Evolutionary conservation across 1,140 invertebrate species (phyloP), one percentile per base, ranked within the genome.

Genomic region (Ericerus pela): DNA sequence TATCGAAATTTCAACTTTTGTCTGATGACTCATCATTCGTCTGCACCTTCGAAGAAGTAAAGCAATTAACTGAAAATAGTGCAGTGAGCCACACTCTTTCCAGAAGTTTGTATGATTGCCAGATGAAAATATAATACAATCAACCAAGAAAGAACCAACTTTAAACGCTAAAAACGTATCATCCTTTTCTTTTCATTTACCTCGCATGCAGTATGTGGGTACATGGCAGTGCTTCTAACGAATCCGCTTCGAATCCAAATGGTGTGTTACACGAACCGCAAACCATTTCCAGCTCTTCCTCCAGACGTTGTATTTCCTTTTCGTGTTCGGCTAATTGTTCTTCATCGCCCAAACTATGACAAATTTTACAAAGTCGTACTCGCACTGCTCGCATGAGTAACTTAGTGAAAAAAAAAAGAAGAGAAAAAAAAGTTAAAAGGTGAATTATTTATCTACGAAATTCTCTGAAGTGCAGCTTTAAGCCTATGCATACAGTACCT

Each of bases 151-250:
- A 28, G 18, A 47, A 5, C 20, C 54, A n/a, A 24, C 5, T 10
- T 31, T 28, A n/a, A 28, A 24, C 10, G 11, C 11, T n/a, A 27
- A 31, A 10, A 8, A 53, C 5, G 8, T n/a, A 28, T 26, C 24
- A 28, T 16, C 11, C n/a, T 6, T 6, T 10, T 12, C 26, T 47
- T 6, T 26, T 18, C 11, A 20, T 47, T 31, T 65, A 87, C 85
- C 84, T 83, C 26, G 85, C 81, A 65, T 89, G 85, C 29, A 88
- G 73, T 62, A 89, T 87, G 66, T 88, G 86, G 1, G 84, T 80
- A 69, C 86, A 89, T 3, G 85, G 85, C 56, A 89, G 67, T 14
- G 84, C 82, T 60, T 87, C 86, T 10, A 88, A 70, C 20, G 76
- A 77, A 65, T 81, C 81, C 12, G 79, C 74, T 62, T 85, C 80